Evolutionary conservation across 2,113 vertebrate genomes (phyloP).

Genomic region (Scomber scombrus): DNA sequence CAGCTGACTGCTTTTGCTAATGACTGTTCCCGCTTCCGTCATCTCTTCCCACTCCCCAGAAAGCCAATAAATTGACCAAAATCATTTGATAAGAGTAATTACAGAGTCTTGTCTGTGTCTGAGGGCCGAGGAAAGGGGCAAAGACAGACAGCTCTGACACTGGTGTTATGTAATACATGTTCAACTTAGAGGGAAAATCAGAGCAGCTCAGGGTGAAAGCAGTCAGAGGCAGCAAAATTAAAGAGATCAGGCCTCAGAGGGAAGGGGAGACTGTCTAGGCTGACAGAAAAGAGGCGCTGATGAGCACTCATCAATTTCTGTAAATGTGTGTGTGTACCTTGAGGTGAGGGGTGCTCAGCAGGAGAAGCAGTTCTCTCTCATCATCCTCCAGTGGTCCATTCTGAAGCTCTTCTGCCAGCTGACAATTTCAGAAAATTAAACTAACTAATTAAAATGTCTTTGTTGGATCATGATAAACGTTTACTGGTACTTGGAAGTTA

Average conservation of each 20-base stretch:
- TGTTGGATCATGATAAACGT: background rate
- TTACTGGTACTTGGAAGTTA: background rate
- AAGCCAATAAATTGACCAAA: slow-evolving; percentile 28
- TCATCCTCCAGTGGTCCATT: slow-evolving; percentile 87
- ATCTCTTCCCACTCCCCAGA: slow-evolving; percentile 2
- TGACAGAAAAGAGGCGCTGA: background rate
- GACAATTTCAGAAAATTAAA: slow-evolving; percentile 40
- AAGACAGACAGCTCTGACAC: slow-evolving; percentile 3
- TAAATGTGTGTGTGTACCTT: slow-evolving; percentile 83
- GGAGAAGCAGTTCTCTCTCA: slow-evolving; percentile 90
- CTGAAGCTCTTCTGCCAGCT: slow-evolving; percentile 95
- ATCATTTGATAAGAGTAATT: slow-evolving; percentile 50
- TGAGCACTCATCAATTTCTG: background rate
- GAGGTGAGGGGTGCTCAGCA: slow-evolving; percentile 93
- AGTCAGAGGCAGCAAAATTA: background rate
- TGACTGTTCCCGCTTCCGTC: background rate
- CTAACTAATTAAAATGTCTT: background rate
- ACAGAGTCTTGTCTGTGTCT: slow-evolving; percentile 13
- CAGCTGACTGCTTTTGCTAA: background rate
- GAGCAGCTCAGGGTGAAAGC: slow-evolving; percentile 18
- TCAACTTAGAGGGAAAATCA: slow-evolving; percentile 30
- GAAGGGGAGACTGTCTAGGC: background rate
- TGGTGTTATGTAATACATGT: slow-evolving; percentile 39
- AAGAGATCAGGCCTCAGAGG: slow-evolving; percentile 28
- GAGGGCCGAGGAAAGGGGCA: background rate